Evolutionary conservation across 2,113 vertebrate genomes (phyloP).

Genomic region (Seriola aureovittata): DNA sequence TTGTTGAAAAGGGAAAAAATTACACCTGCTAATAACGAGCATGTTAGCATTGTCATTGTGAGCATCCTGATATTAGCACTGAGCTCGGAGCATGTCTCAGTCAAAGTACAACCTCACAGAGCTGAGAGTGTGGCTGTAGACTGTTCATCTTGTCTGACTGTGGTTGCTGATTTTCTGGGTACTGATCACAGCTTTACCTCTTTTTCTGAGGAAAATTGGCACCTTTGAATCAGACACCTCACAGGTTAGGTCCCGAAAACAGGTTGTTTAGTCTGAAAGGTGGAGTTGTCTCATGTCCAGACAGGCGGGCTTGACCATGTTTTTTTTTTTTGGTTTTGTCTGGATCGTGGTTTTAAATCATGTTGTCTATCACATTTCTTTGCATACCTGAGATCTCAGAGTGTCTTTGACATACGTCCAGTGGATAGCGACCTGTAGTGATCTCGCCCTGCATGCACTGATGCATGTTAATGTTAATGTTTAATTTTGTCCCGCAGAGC

Average conservation of each 20-base stretch:
- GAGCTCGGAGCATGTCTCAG: neutral
- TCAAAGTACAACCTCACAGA: neutral
- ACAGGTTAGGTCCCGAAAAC: neutral
- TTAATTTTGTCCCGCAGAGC: slow-evolving; percentile 58
- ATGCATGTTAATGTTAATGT: slow-evolving; percentile 46
- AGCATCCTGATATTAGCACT: neutral
- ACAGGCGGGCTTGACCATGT: neutral
- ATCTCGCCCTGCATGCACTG: neutral
- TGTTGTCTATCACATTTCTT: neutral
- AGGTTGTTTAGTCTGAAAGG: slow-evolving; percentile 1
- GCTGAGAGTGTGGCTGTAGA: neutral
- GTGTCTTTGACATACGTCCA: neutral
- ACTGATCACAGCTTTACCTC: neutral
- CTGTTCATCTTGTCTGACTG: neutral
- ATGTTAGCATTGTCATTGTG: neutral
- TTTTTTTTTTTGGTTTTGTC: neutral
- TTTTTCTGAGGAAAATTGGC: neutral
- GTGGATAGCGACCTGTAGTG: neutral
- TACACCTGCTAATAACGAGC: neutral
- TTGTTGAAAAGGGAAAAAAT: no score
- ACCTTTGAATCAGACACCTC: neutral
- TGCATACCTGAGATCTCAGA: neutral
- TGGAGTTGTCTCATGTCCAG: neutral
- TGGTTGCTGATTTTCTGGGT: neutral
- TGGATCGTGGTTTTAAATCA: neutral